A percentile compares a stretch with the other conserved stretches of the same genome.
These are phyloP conservation scores for Cassiopea andromeda DNA, from an alignment of 30 jellyfish, hydroid and myxozoan genomes.

Conservation along the genomic window DNA sequence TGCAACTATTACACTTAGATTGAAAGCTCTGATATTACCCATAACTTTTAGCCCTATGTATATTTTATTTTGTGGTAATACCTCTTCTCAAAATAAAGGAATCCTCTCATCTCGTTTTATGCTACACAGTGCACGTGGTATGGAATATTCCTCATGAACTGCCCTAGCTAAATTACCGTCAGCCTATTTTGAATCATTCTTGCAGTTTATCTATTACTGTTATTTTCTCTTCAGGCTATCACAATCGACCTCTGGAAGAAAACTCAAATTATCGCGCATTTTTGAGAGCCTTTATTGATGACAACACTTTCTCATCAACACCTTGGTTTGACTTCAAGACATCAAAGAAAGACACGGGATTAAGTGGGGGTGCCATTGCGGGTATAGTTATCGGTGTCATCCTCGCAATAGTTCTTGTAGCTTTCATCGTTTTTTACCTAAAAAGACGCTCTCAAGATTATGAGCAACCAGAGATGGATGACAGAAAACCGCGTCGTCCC, in stretches of 20 bases:
- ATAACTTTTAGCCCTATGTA: too few relatives aligned
- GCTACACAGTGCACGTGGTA: too few relatives aligned
- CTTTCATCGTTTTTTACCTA: not conserved
- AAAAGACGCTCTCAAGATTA: slow-evolving; percentile 11
- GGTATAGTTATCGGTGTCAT: slow-evolving; percentile 48
- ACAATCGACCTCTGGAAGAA: slow-evolving; percentile 59
- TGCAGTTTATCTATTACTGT: not conserved
- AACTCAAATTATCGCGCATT: slow-evolving; percentile 38
- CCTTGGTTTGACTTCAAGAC: slow-evolving; percentile 52
- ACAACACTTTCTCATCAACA: slow-evolving; percentile 22
- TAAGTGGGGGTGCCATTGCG: slow-evolving; percentile 47
- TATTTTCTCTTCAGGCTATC: slow-evolving; percentile 19
- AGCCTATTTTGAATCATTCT: too few relatives aligned
- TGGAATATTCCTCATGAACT: too few relatives aligned
- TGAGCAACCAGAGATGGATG: not conserved
- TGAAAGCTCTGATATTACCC: too few relatives aligned
- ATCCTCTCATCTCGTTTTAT: too few relatives aligned
- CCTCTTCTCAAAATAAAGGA: too few relatives aligned
- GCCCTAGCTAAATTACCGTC: too few relatives aligned
- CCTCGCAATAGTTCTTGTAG: slow-evolving; percentile 34
- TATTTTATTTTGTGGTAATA: too few relatives aligned
- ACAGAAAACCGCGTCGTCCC: slow-evolving; percentile 25
- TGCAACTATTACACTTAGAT: too few relatives aligned
- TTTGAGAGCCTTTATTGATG: slow-evolving; percentile 36
- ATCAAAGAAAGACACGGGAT: slow-evolving; percentile 30